Base-by-base conservation (phyloP, 2,888 invertebrate species). In the Nomada fucata region DNA sequence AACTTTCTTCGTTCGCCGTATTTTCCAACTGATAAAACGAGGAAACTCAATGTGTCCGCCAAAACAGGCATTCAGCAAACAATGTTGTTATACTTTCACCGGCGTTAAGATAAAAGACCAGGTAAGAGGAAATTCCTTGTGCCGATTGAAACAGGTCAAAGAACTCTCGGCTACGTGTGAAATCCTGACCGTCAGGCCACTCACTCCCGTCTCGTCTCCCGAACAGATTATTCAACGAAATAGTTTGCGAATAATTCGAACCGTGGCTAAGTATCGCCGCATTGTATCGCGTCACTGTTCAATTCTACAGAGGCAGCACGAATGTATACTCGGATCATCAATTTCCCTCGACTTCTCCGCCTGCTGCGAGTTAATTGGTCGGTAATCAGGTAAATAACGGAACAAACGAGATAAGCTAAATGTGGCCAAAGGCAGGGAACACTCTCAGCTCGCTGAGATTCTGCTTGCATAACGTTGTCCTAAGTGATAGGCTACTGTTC, bases 61-160 rank as follows among this genome's bases (percentile, higher is more conserved):
- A 52, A 64, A 55, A 50, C 15, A 13, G 47, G 9, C 42, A 47
- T 15, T 36, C 55, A 50, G 42, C 52, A 57, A 77, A 82, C 74
- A 77, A 77, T 77, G 71, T 83, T 74, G 71, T 65, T 26, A 68
- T 67, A 82, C 83, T 83, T 82, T 83, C 83, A 78, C 83, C 83
- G 44, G 53, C n/a, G 71, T 57, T 60, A 65, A 36, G 63, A 78
- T 77, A 68, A 73, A 57, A 73, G 59, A 36, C 64, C 26, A 76
- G 52, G 50, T 57, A 23, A 78, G 55, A 70, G 70, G 78, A 85
- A 88, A 84, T 80, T 73, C 69, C 42, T 77, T 18, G 57, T 64
- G 61, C 69, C 52, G 63, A 79, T 76, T 65, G 78, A 69, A 76
- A 60, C 75, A 57, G 79, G 88, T 85, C 82, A 70, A 79, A 69